These are phyloP conservation scores for Drosophila subpulchrella DNA, from an alignment of 1,140 invertebrate species.

Conservation along the genomic window DNA sequence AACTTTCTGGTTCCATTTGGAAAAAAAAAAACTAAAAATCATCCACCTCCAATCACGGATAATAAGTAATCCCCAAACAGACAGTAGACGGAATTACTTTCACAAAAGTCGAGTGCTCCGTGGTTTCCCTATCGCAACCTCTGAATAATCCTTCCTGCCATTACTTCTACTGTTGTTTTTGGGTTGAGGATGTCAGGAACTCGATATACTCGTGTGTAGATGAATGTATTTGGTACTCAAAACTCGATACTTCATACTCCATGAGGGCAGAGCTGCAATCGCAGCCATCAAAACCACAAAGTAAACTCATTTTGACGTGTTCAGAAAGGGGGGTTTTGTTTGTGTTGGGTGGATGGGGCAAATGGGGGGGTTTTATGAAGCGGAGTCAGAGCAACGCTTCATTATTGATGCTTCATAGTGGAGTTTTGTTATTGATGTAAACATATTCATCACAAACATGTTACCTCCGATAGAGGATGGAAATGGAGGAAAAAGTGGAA, in stretches of 20 bases:
- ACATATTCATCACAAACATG: constrained; percentile 72
- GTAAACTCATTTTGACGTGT: constrained; percentile 79
- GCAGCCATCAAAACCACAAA: constrained; percentile 65
- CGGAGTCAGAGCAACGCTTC: constrained; percentile 45
- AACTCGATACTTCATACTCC: constrained; percentile 17
- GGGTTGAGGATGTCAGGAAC: constrained; percentile 39
- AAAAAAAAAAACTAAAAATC: neutral
- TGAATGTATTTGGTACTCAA: constrained; percentile 11
- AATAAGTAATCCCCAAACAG: neutral
- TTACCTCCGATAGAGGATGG: constrained; percentile 18
- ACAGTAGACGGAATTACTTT: constrained; percentile 9
- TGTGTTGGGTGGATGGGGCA: neutral
- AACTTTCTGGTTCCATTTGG: too few relatives aligned
- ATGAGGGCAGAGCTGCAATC: constrained; percentile 41
- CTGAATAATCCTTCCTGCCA: constrained; percentile 33
- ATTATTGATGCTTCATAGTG: constrained; percentile 66
- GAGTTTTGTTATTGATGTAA: constrained; percentile 76
- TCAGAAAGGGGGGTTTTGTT: constrained; percentile 2
- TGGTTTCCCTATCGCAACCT: constrained; percentile 14
- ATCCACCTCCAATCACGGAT: neutral
- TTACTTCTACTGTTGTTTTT: constrained; percentile 20
- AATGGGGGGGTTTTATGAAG: neutral
- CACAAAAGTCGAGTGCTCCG: constrained; percentile 12
- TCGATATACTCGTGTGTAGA: constrained; percentile 3
- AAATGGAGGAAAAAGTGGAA: neutral